Base-by-base conservation (phyloP, 2,888 invertebrate species). In the Lasiommata megera region DNA sequence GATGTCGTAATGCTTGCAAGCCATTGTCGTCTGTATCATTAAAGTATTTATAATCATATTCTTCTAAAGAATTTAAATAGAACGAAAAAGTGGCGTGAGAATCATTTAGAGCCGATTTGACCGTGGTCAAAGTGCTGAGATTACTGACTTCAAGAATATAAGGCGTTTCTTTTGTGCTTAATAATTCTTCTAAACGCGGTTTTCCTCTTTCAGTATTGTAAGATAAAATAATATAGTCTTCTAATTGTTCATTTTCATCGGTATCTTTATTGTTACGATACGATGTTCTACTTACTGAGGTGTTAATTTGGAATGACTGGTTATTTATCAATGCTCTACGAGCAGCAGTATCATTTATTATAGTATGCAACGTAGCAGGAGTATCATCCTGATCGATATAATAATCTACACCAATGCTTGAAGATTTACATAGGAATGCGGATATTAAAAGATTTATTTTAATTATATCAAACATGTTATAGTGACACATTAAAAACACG, bases 341-440 rank as follows among this genome's bases (percentile, higher is more conserved):
- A 46, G 44, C 34, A 43, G 41, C 46, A n/a, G 56, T 18, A 11
- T 37, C 11, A 40, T 53, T 46, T 1, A 37, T 17, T 11, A 12
- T 0, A 41, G 40, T 14, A 9, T 56, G n/a, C 40, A 18, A 16
- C 8, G 37, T 54, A 9, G 17, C 29, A 12, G 47, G 18, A 8
- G 11, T 38, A 8, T 48, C 23, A 29, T 54, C 46, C 18, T 60
- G 55, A 40, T 62, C 55, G 7, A 57, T 31, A 44, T 73, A 76
- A 67, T 81, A 81, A 57, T 80, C 79, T 38, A 71, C 60, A 57
- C 73, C 68, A 12, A 80, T 64, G 53, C 65, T 47, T 50, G 60
- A 50, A 62, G 67, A 69, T 28, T 58, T 31, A 18, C 46, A 14
- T 55, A 70, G 61, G 2, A 67, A 62, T 14, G 65, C 29, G 29